Base-by-base conservation (phyloP, 2,797 vertebrate species). In the Florisuga fusca region DNA sequence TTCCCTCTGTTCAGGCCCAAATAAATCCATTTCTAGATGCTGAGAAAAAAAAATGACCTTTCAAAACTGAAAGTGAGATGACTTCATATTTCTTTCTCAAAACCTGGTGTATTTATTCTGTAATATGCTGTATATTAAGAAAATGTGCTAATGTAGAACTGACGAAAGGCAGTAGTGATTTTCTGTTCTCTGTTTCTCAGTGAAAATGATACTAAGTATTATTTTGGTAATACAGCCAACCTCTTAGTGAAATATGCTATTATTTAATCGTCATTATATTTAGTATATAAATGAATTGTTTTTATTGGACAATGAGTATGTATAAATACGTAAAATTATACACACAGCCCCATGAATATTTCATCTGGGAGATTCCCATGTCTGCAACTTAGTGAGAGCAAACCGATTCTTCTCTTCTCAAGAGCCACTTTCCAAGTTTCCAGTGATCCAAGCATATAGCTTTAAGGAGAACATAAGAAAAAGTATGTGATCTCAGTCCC, bases 311-410 rank as follows among this genome's bases (percentile, higher is more conserved):
- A 95, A 55, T 72, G 57, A 69, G 15, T 88, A 74, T 58, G 31
- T 93, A 81, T 90, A 91, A 94, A 95, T 85, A 91, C 68, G 72
- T 74, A 58, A 91, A 94, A 88, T 81, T 88, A 91, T 59, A 87
- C 83, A 66, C 55, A 27, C 43, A 77, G 48, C 75, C 34, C 46
- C 66, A 55, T 81, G 55, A 63, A 55, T 91, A 88, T 95, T 95
- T 95, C 69, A 73, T 90, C 63, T 73, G 71, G 85, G 89, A 94
- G 85, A 94, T 84, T 93, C 83, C 61, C 41, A 43, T 91, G 91
- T 74, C 85, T 95, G 63, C 84, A 92, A 25, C 33, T 71, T 73
- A 64, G 36, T 69, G 81, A 75, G 74, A 93, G 59, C 53, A 90
- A 50, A 72, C 46, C 4, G 50, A 51, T 93, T 72, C 57, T 92